Base-by-base conservation (phyloP, 2,888 invertebrate genomes). In the Callyntrura guangdongensis region DNA sequence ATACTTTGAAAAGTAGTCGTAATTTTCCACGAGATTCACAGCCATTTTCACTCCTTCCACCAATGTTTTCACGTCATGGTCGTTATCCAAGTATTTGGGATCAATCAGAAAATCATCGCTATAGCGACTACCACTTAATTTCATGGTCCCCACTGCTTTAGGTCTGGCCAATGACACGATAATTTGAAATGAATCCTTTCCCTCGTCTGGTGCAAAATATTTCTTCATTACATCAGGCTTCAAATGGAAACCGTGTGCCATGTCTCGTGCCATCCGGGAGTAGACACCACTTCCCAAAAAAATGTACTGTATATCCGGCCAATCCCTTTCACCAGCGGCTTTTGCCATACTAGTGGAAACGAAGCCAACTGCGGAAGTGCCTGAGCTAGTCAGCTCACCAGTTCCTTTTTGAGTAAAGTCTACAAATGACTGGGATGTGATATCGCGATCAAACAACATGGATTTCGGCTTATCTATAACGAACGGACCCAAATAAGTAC, bases 41-140 rank as follows among this genome's bases (percentile, higher is more conserved):
- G 90, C 91, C 81, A 56, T 81, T 81, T 81, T 53, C 14, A 81
- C 59, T 92, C 94, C 94, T 91, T 94, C 93, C 27, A 94, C 27
- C 1, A 93, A 27, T 53, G 91, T 89, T 25, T 83, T 82, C 6
- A 93, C n/a, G 59, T 94, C 94, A 14, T 92, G 20, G 0, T 92
- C 91, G 87, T 92, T 91, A 47, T 94, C 90, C 0, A 94, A 89
- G 83, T 94, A 94, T 45, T 93, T 93, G 0, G 94, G 93, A 81
- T 94, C 93, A 86, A 89, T 91, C 45, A 81, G 82, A 86, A 83
- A 45, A 17, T 86, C 53, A 27, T 92, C 90, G 25, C n/a, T 82
- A 14, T 88, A 86, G 1, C 69, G 25, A 11, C 74, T 11, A 47
- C 89, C 84, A 49, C 45, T 36, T 45, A 93, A 83, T 17, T 79